These are phyloP conservation scores for Volucella inanis DNA, from an alignment of 2,888 invertebrate genomes.

Conservation along the genomic window DNA sequence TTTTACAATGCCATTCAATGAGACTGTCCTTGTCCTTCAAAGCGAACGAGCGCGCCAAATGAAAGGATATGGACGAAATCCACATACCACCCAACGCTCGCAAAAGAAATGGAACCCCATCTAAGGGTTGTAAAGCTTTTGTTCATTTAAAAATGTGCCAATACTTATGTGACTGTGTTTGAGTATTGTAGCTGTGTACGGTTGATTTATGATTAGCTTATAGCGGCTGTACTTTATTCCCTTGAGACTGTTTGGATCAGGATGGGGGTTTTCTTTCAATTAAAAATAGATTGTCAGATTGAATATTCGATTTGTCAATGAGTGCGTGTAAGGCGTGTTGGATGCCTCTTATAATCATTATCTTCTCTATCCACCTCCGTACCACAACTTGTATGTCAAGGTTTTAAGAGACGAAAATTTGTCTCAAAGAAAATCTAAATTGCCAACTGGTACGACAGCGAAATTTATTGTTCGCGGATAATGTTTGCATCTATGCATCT, in stretches of 20 bases:
- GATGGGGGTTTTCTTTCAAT: neutral
- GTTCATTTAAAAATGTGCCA: conserved; percentile 39
- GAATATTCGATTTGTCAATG: conserved; percentile 14
- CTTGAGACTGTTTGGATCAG: no score
- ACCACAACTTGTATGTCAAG: conserved; percentile 54
- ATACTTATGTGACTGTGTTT: neutral
- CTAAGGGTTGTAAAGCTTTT: conserved; percentile 42
- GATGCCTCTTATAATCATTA: neutral
- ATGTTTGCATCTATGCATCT: conserved; percentile 55
- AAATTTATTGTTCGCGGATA: conserved; percentile 56
- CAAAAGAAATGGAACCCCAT: neutral
- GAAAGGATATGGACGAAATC: conserved; percentile 19
- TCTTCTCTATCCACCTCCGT: neutral
- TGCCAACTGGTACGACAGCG: conserved; percentile 63
- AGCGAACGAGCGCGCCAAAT: conserved; percentile 25
- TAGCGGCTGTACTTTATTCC: neutral
- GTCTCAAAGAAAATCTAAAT: conserved; percentile 69
- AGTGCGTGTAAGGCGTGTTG: conserved; percentile 1
- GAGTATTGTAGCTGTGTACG: neutral
- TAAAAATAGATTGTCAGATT: neutral
- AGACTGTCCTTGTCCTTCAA: conserved; percentile 65
- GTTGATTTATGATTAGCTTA: neutral
- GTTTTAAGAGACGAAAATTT: conserved; percentile 46
- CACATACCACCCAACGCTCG: neutral
- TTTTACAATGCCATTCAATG: conserved; percentile 57